Conservation (phyloP, 2,797 vertebrate genomes). For the Decapterus maruadsi region DNA sequence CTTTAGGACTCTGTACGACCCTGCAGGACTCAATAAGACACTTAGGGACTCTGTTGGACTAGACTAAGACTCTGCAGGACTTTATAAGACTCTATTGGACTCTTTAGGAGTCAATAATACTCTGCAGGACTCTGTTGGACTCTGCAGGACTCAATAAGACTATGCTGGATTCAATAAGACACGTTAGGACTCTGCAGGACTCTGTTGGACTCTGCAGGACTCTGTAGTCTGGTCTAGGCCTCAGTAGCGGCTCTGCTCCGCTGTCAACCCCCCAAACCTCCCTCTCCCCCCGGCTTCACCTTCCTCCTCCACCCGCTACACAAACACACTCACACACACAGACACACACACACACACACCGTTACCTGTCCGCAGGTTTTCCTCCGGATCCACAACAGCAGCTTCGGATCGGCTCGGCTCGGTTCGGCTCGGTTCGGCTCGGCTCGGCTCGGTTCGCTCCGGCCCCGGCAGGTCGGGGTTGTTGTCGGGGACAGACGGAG, state of each 20-base stretch:
- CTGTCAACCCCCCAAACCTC: slow-evolving; percentile 10
- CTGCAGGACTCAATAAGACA: no score
- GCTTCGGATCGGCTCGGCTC: slow-evolving; percentile 1
- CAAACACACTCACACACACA: neutral
- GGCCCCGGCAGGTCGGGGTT: slow-evolving; percentile 25
- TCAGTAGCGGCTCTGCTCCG: slow-evolving; percentile 35
- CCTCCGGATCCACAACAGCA: slow-evolving; percentile 25
- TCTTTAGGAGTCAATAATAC: no score
- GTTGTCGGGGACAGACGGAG: slow-evolving; percentile 1
- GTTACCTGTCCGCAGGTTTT: slow-evolving; percentile 9
- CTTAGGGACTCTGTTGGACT: no score
- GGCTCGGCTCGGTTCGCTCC: slow-evolving; percentile 7
- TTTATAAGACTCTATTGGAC: no score
- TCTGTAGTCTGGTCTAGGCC: slow-evolving; percentile 27
- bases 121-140: no score
- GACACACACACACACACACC: neutral
- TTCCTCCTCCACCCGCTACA: neutral
- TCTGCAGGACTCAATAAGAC: no score
- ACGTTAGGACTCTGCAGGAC: no score
- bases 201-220: no score
- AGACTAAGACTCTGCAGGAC: no score
- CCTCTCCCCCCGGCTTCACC: neutral
- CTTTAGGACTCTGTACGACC: no score
- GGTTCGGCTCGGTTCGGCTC: no score
- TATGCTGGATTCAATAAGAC: no score